phyloP scores from a whole-genome alignment of 2,113 vertebrate species.

The Herpailurus yagouaroundi region DNA sequence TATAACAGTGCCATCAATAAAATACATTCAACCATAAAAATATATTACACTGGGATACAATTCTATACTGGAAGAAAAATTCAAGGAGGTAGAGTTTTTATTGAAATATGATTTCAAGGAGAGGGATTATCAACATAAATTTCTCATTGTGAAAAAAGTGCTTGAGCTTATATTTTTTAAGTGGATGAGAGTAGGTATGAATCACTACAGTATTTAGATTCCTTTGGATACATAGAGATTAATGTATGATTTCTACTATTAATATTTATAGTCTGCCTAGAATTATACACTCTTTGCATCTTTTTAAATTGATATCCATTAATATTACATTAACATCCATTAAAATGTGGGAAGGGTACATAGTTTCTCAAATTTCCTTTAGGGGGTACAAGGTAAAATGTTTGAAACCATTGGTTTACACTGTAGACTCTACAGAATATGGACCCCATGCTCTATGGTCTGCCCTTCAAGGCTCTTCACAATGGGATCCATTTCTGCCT shows the following conservation, averaged over 20 bases:
- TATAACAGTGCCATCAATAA: background rate
- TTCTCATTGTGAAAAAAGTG: slow-evolving; percentile 10
- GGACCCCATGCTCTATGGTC: background rate
- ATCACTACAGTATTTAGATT: background rate
- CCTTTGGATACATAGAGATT: background rate
- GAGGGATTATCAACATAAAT: background rate
- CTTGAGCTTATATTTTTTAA: background rate
- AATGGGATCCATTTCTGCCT: background rate
- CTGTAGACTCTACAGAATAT: background rate
- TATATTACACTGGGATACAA: slow-evolving; percentile 16
- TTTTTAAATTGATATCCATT: background rate
- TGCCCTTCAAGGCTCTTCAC: background rate
- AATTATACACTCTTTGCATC: background rate
- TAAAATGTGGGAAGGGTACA: background rate
- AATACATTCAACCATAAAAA: slow-evolving; percentile 4
- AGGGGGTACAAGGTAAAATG: background rate
- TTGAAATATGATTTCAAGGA: slow-evolving; percentile 2
- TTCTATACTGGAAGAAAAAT: background rate
- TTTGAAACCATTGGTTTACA: background rate
- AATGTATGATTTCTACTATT: background rate
- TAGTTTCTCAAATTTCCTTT: background rate
- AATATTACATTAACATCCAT: background rate
- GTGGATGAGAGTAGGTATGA: background rate
- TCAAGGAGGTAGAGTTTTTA: background rate
- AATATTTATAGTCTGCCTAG: background rate